These are phyloP conservation scores for Lysandra coridon DNA, from an alignment of 2,888 invertebrate species.

Conservation along the genomic window DNA sequence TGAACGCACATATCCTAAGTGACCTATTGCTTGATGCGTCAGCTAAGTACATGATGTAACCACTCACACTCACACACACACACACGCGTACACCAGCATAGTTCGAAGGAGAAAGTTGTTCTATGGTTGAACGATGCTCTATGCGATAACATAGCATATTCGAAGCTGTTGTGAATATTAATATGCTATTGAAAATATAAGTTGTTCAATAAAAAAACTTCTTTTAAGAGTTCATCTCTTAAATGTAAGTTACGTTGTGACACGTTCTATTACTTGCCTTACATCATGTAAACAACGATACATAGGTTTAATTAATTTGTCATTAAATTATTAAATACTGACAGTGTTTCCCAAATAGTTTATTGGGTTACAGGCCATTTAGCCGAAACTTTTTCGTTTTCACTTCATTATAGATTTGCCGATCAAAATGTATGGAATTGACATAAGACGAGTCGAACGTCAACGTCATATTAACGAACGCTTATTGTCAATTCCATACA, in stretches of 20 bases:
- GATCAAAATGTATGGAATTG: no score
- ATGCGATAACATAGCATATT: slow-evolving; percentile 16
- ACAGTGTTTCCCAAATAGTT: no score
- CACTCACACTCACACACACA: slow-evolving; percentile 44
- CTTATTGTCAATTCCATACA: no score
- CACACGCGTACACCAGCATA: slow-evolving; percentile 49
- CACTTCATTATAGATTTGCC: no score
- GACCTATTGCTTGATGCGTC: slow-evolving; percentile 77
- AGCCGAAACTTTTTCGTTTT: no score
- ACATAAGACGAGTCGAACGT: no score
- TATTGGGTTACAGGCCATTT: no score
- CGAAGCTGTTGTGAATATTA: slow-evolving; percentile 7
- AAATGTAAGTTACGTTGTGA: not conserved
- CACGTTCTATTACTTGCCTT: not conserved
- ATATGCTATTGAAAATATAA: not conserved
- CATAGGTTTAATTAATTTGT: no score
- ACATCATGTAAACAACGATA: not conserved
- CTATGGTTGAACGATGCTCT: slow-evolving; percentile 48
- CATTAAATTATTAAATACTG: no score
- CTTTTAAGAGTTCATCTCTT: not conserved
- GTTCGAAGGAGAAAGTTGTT: slow-evolving; percentile 75
- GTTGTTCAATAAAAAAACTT: not conserved
- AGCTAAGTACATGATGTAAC: slow-evolving; percentile 69
- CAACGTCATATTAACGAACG: no score
- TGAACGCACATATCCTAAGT: slow-evolving; percentile 61